Conservation (phyloP, 1,140 invertebrate genomes). For the Oscheius sp. region DNA sequence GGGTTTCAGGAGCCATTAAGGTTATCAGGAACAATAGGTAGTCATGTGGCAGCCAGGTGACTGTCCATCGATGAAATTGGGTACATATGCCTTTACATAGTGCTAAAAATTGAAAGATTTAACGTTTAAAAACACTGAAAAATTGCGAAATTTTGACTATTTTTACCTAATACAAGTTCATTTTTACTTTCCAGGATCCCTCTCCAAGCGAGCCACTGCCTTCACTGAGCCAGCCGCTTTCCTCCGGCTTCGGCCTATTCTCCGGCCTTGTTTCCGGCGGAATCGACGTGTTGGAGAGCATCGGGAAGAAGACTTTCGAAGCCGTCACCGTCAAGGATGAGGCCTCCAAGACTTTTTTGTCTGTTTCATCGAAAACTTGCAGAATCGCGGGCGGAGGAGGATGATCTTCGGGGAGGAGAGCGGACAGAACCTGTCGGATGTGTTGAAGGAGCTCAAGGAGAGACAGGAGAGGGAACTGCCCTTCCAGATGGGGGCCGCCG, state of each 20-base stretch:
- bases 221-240: neutral
- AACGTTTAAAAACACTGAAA: too few species aligned
- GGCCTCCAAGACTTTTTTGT: conserved; percentile 5
- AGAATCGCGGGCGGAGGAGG: conserved; percentile 26
- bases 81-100: too few species aligned
- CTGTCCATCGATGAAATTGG: too few species aligned
- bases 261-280: conserved; percentile 47
- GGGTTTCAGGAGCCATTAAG: too few species aligned
- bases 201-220: too few species aligned
- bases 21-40: too few species aligned
- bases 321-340: conserved; percentile 49
- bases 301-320: conserved; percentile 55
- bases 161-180: too few species aligned
- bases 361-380: conserved; percentile 4
- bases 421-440: conserved; percentile 41
- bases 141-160: too few species aligned
- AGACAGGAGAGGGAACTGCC: conserved; percentile 21
- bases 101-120: too few species aligned
- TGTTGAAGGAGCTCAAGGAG: conserved; percentile 41
- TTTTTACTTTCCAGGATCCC: too few species aligned
- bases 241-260: conserved; percentile 40
- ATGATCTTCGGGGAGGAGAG: conserved; percentile 27
- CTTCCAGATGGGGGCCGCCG: conserved; percentile 8
- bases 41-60: too few species aligned
- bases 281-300: conserved; percentile 46